phyloP scores from a whole-genome alignment of 2,113 vertebrate species.

The Centropus unirufus region DNA sequence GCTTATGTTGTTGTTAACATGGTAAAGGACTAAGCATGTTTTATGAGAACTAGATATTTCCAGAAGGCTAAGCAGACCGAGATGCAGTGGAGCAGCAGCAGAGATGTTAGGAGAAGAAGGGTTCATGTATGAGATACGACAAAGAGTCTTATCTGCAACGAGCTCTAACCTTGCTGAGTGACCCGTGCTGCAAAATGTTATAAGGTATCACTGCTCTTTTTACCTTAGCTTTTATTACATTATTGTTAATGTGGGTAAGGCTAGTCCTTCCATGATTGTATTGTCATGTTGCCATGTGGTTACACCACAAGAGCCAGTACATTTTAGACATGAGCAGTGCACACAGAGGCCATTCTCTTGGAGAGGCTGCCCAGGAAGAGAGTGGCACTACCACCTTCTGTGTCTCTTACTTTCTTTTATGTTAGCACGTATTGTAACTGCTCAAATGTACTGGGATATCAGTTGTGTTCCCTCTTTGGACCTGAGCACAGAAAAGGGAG shows the following conservation, averaged over 20 bases:
- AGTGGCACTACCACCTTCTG: not conserved
- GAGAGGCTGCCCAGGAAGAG: not conserved
- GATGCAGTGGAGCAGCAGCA: not conserved
- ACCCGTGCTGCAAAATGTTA: not conserved
- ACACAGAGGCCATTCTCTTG: not conserved
- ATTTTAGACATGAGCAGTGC: rapidly evolving
- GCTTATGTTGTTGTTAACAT: not conserved
- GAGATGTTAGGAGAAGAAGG: not conserved
- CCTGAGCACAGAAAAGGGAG: not conserved
- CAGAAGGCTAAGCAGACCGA: not conserved
- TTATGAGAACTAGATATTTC: not conserved
- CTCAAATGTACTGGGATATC: not conserved
- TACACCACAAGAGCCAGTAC: not conserved
- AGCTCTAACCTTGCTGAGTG: not conserved
- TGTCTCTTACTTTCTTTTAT: not conserved
- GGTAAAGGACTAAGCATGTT: not conserved
- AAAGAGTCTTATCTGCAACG: not conserved
- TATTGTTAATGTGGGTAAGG: not conserved
- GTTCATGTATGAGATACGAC: not conserved
- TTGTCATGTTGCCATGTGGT: not conserved
- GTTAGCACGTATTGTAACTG: not conserved
- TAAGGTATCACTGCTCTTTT: not conserved
- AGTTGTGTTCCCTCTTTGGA: not conserved
- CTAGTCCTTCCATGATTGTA: not conserved
- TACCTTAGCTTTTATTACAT: not conserved